phyloP scores from a whole-genome alignment of 2,888 invertebrate species.

The Baccha elongata region DNA sequence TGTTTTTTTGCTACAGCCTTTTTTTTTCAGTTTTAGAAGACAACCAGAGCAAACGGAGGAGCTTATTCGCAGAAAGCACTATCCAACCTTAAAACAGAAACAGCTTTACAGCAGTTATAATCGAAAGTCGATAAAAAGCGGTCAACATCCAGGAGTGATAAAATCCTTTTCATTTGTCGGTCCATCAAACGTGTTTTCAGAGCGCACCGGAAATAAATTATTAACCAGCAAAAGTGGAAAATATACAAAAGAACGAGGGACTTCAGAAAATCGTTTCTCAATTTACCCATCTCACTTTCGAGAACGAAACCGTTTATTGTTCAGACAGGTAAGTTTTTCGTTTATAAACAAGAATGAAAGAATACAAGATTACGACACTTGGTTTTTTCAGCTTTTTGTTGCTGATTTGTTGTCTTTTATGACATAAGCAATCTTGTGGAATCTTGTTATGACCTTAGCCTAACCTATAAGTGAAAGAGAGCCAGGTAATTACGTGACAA shows the following conservation, averaged over 20 bases:
- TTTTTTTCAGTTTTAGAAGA: conserved; percentile 24
- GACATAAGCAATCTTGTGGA: too few relatives aligned
- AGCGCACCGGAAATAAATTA: conserved; percentile 66
- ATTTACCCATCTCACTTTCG: conserved; percentile 79
- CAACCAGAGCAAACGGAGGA: conserved; percentile 69
- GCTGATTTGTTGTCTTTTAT: too few relatives aligned
- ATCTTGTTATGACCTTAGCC: too few relatives aligned
- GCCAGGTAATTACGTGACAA: too few relatives aligned
- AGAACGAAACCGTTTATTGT: conserved; percentile 79
- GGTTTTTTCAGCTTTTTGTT: too few relatives aligned
- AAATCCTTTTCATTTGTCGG: conserved; percentile 68
- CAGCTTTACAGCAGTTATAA: conserved; percentile 68
- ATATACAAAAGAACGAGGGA: conserved; percentile 45
- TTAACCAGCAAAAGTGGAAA: conserved; percentile 65
- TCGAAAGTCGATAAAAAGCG: conserved; percentile 74
- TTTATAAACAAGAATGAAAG: too few relatives aligned
- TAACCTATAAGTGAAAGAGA: too few relatives aligned
- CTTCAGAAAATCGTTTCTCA: conserved; percentile 76
- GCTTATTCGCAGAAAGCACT: conserved; percentile 77
- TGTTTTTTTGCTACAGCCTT: too few relatives aligned
- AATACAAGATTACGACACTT: too few relatives aligned
- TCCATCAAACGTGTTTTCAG: conserved; percentile 46
- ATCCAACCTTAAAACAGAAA: conserved; percentile 77
- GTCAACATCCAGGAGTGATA: conserved; percentile 62
- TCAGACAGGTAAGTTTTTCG: conserved; percentile 77